Percentiles rank a stretch among this genome's conserved stretches.
These are phyloP conservation scores for Condylostylus longicornis DNA, from an alignment of 1,140 invertebrate species.

Conservation along the genomic window DNA sequence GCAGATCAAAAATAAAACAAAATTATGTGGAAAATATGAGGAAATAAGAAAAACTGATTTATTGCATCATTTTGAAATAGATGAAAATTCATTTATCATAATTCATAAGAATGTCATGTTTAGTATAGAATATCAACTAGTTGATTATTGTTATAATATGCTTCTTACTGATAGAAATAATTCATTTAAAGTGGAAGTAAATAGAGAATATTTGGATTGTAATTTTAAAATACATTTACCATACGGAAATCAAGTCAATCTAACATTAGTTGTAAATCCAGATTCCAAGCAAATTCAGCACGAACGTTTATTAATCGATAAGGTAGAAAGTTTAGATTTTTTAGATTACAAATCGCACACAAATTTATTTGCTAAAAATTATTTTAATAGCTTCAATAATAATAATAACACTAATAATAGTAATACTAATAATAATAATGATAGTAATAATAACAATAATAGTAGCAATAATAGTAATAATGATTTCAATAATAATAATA, in stretches of 20 bases:
- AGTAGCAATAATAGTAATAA: too few species aligned
- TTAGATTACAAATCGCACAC: too few species aligned
- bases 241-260: conserved; percentile 42
- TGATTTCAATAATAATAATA: too few species aligned
- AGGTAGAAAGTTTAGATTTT: too few species aligned
- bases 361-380: too few species aligned
- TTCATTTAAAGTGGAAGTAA: conserved; percentile 40
- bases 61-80: conserved; percentile 37
- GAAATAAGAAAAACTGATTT: conserved; percentile 39
- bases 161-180: conserved; percentile 42
- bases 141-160: conserved; percentile 49
- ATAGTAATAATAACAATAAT: background rate
- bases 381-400: background rate
- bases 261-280: conserved; percentile 32
- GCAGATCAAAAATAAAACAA: conserved; percentile 29
- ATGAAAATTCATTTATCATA: conserved; percentile 31
- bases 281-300: too few species aligned
- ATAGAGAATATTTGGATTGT: conserved; percentile 35
- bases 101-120: conserved; percentile 43
- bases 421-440: too few species aligned
- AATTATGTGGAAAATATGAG: conserved; percentile 45
- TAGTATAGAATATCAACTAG: conserved; percentile 40
- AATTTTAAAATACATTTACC: conserved; percentile 46
- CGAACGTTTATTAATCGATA: too few species aligned
- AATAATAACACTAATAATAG: too few species aligned